A percentile compares a stretch with the other conserved stretches of the same genome.
Evolutionary conservation across 2,888 invertebrate species (phyloP).

Genomic region (Dusona sp.): DNA sequence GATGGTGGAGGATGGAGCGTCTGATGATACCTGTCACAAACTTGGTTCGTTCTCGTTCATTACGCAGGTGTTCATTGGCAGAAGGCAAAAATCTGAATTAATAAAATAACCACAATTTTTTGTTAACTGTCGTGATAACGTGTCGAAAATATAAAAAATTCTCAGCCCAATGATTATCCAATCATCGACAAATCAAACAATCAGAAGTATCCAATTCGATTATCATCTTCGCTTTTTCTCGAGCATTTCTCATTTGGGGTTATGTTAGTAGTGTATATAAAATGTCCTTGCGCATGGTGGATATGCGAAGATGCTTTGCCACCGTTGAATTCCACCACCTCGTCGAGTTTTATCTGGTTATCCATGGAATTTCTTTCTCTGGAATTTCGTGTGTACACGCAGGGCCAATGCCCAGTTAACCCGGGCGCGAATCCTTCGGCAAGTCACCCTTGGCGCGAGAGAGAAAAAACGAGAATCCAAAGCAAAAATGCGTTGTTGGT

Average conservation of each 20-base stretch:
- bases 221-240: not conserved
- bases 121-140: not conserved
- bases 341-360: constrained; percentile 64
- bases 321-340: constrained; percentile 66
- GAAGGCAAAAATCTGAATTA: constrained; percentile 12
- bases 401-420: constrained; percentile 69
- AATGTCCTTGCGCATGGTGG: not conserved
- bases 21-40: constrained; percentile 32
- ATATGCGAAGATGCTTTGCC: constrained; percentile 44
- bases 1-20: constrained; percentile 20
- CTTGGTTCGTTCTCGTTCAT: constrained; percentile 25
- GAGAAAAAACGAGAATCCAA: not conserved
- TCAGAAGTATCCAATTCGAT: not conserved
- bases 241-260: not conserved
- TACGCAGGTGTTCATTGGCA: constrained; percentile 3
- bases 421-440: constrained; percentile 60
- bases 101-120: not conserved
- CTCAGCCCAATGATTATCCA: not conserved
- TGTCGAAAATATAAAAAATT: not conserved
- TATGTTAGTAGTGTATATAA: not conserved
- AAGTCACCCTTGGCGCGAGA: constrained; percentile 21
- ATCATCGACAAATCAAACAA: not conserved
- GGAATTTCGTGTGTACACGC: constrained; percentile 61
- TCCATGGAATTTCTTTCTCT: constrained; percentile 63
- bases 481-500: constrained; percentile 46